Conservation (phyloP, 2,797 vertebrate species). For the Craterocephalus amniculus region DNA sequence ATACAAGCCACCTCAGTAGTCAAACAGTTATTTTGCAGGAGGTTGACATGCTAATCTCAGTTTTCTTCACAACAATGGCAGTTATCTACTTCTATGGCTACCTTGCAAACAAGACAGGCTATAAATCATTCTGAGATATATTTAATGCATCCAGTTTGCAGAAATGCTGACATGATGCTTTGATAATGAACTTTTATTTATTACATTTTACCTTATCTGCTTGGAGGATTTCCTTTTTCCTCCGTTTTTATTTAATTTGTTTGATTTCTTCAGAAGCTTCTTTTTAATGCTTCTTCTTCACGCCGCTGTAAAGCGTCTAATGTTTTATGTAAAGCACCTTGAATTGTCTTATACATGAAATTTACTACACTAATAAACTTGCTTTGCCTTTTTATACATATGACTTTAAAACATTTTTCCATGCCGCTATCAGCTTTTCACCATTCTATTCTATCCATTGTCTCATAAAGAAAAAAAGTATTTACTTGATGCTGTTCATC, state of each 20-base stretch:
- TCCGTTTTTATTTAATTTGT: no score
- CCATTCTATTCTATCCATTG: background rate
- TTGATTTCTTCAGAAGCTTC: no score
- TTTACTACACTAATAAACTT: no score
- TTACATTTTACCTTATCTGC: no score
- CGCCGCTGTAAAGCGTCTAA: no score
- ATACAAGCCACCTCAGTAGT: background rate
- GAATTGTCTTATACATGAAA: no score
- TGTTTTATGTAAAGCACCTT: no score
- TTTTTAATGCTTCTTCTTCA: no score
- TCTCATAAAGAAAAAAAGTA: background rate
- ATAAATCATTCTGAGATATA: background rate
- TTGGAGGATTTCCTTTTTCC: no score
- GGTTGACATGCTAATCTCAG: no score
- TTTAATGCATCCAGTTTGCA: background rate
- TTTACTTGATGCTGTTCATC: conserved; percentile 97
- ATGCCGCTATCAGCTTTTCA: background rate
- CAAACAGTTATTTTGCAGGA: background rate
- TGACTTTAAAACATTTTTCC: background rate
- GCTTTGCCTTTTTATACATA: background rate
- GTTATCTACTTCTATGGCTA: background rate
- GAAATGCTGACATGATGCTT: background rate
- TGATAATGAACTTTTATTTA: no score
- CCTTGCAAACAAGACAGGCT: no score
- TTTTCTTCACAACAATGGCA: background rate